Conservation (phyloP, 2,113 vertebrate genomes). For the Hiodon tergisus region DNA sequence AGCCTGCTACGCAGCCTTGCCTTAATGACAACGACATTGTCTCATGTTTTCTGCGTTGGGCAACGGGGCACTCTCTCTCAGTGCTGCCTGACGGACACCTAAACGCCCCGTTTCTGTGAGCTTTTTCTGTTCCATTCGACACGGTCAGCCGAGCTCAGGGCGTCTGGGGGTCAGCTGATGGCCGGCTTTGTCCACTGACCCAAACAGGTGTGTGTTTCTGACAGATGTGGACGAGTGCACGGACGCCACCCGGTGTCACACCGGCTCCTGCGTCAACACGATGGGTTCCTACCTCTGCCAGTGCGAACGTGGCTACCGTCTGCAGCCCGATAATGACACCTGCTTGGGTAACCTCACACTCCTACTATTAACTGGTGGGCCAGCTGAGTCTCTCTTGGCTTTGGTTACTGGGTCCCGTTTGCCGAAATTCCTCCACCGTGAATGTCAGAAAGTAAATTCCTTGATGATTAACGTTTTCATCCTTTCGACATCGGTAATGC, state of each 20-base stretch:
- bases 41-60: neutral
- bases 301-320: constrained; percentile 36
- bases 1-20: too few species aligned
- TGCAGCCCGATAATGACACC: constrained; percentile 32
- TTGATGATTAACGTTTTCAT: neutral
- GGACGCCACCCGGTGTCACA: constrained; percentile 30
- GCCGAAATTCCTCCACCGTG: neutral
- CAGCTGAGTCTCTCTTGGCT: neutral
- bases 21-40: neutral
- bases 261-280: constrained; percentile 38
- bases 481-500: neutral
- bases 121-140: neutral
- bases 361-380: neutral
- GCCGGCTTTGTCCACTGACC: neutral
- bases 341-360: constrained; percentile 37
- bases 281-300: constrained; percentile 41
- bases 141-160: too few species aligned
- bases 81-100: neutral
- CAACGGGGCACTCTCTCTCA: neutral
- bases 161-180: too few species aligned
- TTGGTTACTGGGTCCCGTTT: neutral
- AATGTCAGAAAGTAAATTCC: too few species aligned
- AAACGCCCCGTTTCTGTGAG: neutral
- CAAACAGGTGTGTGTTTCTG: constrained; percentile 23
- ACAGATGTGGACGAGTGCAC: constrained; percentile 45